Evolutionary conservation across 2,888 invertebrate species (phyloP), one percentile per base, ranked within the genome.

Genomic region (Aphodius granarius): DNA sequence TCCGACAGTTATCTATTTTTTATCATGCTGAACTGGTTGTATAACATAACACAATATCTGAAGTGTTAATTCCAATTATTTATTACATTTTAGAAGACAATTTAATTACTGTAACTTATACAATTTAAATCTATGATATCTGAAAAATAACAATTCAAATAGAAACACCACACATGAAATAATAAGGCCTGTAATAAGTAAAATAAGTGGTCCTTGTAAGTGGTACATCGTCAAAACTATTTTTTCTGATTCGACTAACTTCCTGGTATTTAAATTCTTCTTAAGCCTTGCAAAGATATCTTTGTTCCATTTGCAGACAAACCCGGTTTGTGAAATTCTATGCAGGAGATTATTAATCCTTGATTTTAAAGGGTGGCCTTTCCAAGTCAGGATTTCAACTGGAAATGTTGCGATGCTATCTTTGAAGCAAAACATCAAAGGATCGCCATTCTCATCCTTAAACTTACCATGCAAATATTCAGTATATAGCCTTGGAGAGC

Each of bases 341-440:
- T 80, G 77, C 6, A 86, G 79, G 62, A 84, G 75, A 4, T 74
- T 66, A 73, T 84, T 80, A 72, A 86, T 82, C 66, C 78, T 73
- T 2, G 79, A 74, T 16, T 79, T 81, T 15, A 85, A 79, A 22
- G 83, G 85, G 79, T 85, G 85, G 3, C 86, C 86, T 78, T 85
- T 85, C 5, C 81, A 79, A 79, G 84, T 81, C n/a, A 84, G 75
- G 79, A 86, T 83, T 79, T 84, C 84, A 4, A 86, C 76, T 0
- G 85, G 85, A 79, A 82, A 84, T 13, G 81, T 82, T 3, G 83
- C 82, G 0, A 85, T 81, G 18, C 82, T 81, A 1, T 82, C 76
- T 62, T 82, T 79, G 66, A 85, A 80, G 71, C 82, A 82, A 71
- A 82, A 81, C 19, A 84, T 78, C 21, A 81, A 72, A 0, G 82